Base-by-base conservation (phyloP, 1,140 invertebrate genomes). In the Frieseomelitta varia region DNA sequence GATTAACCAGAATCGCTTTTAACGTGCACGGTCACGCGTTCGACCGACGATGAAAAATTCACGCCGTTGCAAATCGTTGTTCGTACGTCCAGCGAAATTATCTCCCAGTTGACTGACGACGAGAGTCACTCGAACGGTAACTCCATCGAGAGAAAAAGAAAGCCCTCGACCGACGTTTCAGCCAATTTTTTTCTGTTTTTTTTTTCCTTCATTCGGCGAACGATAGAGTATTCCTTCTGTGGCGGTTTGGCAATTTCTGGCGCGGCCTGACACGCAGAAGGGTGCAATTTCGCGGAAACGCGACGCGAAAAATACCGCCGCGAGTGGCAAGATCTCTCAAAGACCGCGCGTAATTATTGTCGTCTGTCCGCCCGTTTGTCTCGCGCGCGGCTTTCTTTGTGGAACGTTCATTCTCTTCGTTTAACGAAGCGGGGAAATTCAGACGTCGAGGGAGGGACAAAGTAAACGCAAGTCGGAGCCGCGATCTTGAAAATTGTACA, bases 11-110 rank as follows among this genome's bases (percentile, higher is more conserved):
- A 61, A 27, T 39, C 53, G 81, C 21, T 71, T 69, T 30, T 71
- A 78, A 78, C 61, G 63, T 61, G 81, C 39, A 39, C 15, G 58
- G 55, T 61, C 73, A 34, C 55, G 39, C 55, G 72, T 53, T 65
- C 21, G 58, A 74, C 21, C 10, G 4, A 2, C 39, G 39, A 83
- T 78, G 55, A 83, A 83, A 78, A 68, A 83, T 83, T 58, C 61
- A 69, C 63, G 58, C 53, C 15, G 51, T 4, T 14, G 0, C 27
- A n/a, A 30, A 77, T 58, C n/a, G 81, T 83, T 51, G 39, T 56
- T 73, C 24, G 15, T 8, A 30, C n/a, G 0, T 0, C 56, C 14
- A 47, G 58, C 14, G 14, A 24, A 77, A 83, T 68, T 30, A 78
- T 83, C 74, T 68, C n/a, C 19, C 12, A 47, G 39, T 47, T 30